phyloP scores from a whole-genome alignment of 2,888 invertebrate genomes.

The Drosophila prolongata region DNA sequence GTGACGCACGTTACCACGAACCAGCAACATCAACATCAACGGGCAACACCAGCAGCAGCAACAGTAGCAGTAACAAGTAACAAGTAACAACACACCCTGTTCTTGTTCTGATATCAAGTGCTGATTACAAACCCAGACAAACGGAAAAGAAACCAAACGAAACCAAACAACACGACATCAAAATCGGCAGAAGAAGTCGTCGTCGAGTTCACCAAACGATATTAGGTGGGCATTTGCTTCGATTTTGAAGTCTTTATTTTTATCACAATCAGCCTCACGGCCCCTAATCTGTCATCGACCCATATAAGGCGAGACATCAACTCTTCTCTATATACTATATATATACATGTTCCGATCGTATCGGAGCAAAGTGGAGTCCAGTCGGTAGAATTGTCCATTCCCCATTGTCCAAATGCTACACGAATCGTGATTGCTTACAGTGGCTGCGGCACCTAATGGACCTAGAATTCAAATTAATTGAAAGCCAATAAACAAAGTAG shows the following conservation, averaged over 20 bases:
- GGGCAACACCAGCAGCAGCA: conserved; percentile 6
- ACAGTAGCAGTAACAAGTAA: conserved; percentile 29
- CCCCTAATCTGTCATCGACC: conserved; percentile 28
- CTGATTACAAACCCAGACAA: conserved; percentile 24
- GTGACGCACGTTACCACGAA: conserved; percentile 1
- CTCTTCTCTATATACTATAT: not conserved
- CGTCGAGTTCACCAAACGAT: conserved; percentile 31
- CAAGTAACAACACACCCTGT: conserved; percentile 41
- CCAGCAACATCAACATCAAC: not conserved
- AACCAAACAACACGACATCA: not conserved
- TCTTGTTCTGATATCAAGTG: conserved; percentile 20
- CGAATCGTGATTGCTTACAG: conserved; percentile 14
- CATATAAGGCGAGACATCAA: conserved; percentile 32
- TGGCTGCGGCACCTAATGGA: not conserved
- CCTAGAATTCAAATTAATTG: too few species aligned
- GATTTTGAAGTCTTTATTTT: conserved; percentile 5
- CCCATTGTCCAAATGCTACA: conserved; percentile 29
- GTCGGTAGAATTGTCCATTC: conserved; percentile 18
- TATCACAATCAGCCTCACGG: conserved; percentile 24
- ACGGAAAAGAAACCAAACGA: not conserved
- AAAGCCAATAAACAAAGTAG: too few species aligned
- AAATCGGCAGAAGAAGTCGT: conserved; percentile 3
- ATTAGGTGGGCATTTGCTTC: conserved; percentile 11
- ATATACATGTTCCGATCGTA: conserved; percentile 19
- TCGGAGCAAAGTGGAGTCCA: conserved; percentile 5